phyloP scores from a whole-genome alignment of 2,888 invertebrate species.

The Caenorhabditis auriculariae region DNA sequence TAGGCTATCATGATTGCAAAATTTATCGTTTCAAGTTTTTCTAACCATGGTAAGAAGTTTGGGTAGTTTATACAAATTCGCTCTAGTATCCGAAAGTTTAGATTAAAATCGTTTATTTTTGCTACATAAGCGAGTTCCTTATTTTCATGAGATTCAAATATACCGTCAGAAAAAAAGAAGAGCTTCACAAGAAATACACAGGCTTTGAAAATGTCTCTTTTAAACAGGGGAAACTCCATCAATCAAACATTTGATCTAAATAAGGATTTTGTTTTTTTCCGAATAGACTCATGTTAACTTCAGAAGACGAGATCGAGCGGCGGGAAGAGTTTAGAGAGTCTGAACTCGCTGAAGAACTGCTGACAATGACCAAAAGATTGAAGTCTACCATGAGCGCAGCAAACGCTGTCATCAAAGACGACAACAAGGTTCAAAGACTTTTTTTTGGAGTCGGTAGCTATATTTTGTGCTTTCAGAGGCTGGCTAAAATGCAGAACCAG shows the following conservation, averaged over 20 bases:
- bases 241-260: slow-evolving; percentile 1
- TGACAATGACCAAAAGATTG: slow-evolving; percentile 81
- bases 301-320: slow-evolving; percentile 76
- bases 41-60: no score
- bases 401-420: slow-evolving; percentile 83
- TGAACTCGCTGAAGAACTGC: slow-evolving; percentile 89
- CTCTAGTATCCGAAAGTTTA: no score
- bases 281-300: neutral
- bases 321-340: slow-evolving; percentile 87
- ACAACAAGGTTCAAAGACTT: slow-evolving; percentile 74
- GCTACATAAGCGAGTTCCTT: no score
- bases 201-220: neutral
- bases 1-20: slow-evolving; percentile 3
- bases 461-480: slow-evolving; percentile 18
- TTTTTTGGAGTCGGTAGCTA: neutral
- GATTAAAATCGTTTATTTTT: no score
- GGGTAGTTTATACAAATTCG: no score
- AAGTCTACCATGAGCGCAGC: slow-evolving; percentile 88
- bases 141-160: no score
- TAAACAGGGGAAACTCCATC: slow-evolving; percentile 1
- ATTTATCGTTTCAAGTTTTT: neutral
- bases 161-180: no score
- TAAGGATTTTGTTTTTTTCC: neutral
- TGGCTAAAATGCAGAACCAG: slow-evolving; percentile 44
- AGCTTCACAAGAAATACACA: no score